These are phyloP conservation scores for Siphonodentalium dalli DNA, from an alignment of 2,888 invertebrate species.

Conservation along the genomic window DNA sequence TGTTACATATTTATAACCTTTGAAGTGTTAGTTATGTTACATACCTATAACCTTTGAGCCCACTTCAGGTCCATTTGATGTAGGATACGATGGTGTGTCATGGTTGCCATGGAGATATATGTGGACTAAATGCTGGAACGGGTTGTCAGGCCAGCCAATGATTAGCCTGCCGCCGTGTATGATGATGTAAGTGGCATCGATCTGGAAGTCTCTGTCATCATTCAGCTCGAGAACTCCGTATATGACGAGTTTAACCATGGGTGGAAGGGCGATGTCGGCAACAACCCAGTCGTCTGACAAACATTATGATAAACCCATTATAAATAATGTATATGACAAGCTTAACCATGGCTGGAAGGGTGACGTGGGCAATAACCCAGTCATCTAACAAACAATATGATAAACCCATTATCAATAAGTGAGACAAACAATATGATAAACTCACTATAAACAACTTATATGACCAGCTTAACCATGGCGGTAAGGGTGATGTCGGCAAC, in stretches of 20 bases:
- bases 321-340: constrained; percentile 35
- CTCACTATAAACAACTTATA: no score
- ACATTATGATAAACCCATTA: background rate
- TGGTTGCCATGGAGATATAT: constrained; percentile 35
- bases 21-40: no score
- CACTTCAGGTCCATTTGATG: constrained; percentile 29
- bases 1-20: no score
- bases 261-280: constrained; percentile 30
- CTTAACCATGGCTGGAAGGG: constrained; percentile 28
- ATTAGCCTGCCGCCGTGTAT: constrained; percentile 42
- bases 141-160: constrained; percentile 35
- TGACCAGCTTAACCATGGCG: constrained; percentile 28
- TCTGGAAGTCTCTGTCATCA: constrained; percentile 22
- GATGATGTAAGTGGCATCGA: constrained; percentile 36
- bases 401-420: no score
- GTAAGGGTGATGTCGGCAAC: constrained; percentile 32
- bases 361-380: constrained; percentile 38
- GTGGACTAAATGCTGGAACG: constrained; percentile 31
- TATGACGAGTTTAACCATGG: constrained; percentile 31
- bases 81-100: constrained; percentile 23
- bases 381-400: constrained; percentile 24
- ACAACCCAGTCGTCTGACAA: constrained; percentile 38
- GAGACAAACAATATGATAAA: no score
- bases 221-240: constrained; percentile 38
- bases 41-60: constrained; percentile 44